A percentile compares a stretch with the other conserved stretches of the same genome.
Conservation (phyloP, 2,113 vertebrate species). For the Pao palembangensis region DNA sequence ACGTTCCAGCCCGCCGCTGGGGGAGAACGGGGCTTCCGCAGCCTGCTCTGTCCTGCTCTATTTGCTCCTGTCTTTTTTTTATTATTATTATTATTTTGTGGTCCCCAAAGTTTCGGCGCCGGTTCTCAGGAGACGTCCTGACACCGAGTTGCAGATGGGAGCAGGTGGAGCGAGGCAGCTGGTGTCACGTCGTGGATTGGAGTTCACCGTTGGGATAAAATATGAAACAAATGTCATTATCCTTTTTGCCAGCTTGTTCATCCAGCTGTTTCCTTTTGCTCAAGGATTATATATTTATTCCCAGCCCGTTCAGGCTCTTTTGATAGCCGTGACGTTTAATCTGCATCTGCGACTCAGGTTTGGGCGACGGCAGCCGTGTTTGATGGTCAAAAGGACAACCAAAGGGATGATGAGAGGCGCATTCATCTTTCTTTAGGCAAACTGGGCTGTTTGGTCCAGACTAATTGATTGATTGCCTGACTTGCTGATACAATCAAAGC, state of each 20-base stretch:
- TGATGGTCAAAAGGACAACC: slow-evolving; percentile 69
- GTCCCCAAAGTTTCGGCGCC: slow-evolving; percentile 55
- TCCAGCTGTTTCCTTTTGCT: slow-evolving; percentile 55
- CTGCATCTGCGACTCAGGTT: slow-evolving; percentile 64
- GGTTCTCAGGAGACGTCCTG: slow-evolving; percentile 71
- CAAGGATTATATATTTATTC: too few relatives aligned
- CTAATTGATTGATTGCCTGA: slow-evolving; percentile 72
- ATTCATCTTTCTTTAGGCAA: slow-evolving; percentile 75
- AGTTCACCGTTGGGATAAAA: slow-evolving; percentile 71
- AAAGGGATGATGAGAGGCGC: slow-evolving; percentile 64
- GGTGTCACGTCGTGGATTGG: slow-evolving; percentile 69
- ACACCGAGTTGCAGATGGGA: slow-evolving; percentile 75
- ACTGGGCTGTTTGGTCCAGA: slow-evolving; percentile 55
- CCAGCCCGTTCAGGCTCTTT: slow-evolving; percentile 65
- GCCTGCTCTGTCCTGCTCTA: slow-evolving; percentile 74
- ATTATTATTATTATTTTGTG: slow-evolving; percentile 5
- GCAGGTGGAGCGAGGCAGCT: slow-evolving; percentile 65
- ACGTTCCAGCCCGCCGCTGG: slow-evolving; percentile 40
- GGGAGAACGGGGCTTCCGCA: slow-evolving; percentile 55
- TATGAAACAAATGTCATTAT: slow-evolving; percentile 70
- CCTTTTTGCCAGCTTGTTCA: slow-evolving; percentile 60
- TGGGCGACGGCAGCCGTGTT: slow-evolving; percentile 63
- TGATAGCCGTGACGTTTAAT: slow-evolving; percentile 70
- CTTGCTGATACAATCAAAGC: slow-evolving; percentile 74
- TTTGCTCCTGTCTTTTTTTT: slow-evolving; percentile 68